These are phyloP conservation scores for Grammomys surdaster DNA, from an alignment of 2,113 vertebrate species.

Conservation along the genomic window DNA sequence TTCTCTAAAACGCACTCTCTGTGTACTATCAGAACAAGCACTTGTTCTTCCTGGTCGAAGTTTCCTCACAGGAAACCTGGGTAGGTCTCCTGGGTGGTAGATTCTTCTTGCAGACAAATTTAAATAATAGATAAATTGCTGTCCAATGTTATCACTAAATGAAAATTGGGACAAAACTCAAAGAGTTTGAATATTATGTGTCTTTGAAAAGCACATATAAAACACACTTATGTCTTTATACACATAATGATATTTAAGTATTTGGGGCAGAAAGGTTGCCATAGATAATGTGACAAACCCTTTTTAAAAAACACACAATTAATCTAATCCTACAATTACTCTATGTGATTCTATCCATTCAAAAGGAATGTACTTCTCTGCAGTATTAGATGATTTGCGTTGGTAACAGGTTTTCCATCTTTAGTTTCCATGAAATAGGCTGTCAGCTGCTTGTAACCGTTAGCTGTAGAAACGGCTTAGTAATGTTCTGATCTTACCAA, in stretches of 20 bases:
- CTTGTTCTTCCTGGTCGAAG: not conserved
- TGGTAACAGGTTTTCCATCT: not conserved
- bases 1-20: not conserved
- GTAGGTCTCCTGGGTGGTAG: not conserved
- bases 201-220: not conserved
- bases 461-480: not conserved
- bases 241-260: not conserved
- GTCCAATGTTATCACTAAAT: not conserved
- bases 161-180: not conserved
- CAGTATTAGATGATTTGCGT: not conserved
- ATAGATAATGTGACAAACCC: not conserved
- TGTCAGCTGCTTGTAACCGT: not conserved
- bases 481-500: not conserved
- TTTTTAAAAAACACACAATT: not conserved
- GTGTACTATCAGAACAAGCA: not conserved
- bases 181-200: not conserved
- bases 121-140: not conserved
- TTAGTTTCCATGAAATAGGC: not conserved
- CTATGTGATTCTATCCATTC: not conserved
- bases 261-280: not conserved
- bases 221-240: slow-evolving; percentile 27
- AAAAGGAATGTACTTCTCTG: not conserved
- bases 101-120: not conserved
- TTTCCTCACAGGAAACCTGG: slow-evolving; percentile 14
- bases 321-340: not conserved